A percentile compares a stretch with the other conserved stretches of the same genome.
Conservation (phyloP, 2,113 vertebrate genomes). For the Macroglossus sobrinus region DNA sequence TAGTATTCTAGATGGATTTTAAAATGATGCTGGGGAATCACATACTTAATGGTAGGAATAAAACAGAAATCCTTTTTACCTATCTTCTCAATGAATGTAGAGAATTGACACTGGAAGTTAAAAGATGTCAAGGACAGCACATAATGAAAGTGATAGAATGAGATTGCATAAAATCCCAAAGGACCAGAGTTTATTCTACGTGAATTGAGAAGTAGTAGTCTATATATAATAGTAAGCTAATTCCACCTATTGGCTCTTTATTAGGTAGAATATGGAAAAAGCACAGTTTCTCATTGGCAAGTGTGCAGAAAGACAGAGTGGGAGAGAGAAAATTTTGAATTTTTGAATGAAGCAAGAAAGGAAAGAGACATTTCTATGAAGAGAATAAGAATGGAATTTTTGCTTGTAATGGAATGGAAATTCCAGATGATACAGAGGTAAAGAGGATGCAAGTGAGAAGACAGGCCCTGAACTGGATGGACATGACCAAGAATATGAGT, state of each 20-base stretch:
- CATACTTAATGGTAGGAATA: not conserved
- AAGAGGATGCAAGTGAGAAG: not conserved
- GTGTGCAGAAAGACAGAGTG: not conserved
- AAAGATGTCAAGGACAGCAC: not conserved
- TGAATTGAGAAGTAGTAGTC: not conserved
- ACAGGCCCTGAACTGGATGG: not conserved
- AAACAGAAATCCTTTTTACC: not conserved
- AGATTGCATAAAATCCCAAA: not conserved
- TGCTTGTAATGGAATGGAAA: not conserved
- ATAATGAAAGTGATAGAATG: not conserved
- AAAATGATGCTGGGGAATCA: not conserved
- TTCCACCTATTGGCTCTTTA: not conserved
- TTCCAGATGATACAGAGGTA: not conserved
- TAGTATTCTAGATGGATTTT: not conserved
- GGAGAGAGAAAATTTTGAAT: not conserved
- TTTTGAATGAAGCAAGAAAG: not conserved
- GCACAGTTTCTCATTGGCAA: not conserved
- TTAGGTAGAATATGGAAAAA: not conserved
- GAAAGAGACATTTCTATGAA: not conserved
- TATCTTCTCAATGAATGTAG: not conserved
- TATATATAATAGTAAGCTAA: not conserved
- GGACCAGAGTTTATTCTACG: not conserved
- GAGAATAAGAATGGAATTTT: not conserved
- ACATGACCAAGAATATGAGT: not conserved
- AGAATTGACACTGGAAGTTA: not conserved